Percentiles rank a stretch among this genome's conserved stretches.
phyloP scores from a whole-genome alignment of 2,888 invertebrate genomes.

The Acleris sparsana region DNA sequence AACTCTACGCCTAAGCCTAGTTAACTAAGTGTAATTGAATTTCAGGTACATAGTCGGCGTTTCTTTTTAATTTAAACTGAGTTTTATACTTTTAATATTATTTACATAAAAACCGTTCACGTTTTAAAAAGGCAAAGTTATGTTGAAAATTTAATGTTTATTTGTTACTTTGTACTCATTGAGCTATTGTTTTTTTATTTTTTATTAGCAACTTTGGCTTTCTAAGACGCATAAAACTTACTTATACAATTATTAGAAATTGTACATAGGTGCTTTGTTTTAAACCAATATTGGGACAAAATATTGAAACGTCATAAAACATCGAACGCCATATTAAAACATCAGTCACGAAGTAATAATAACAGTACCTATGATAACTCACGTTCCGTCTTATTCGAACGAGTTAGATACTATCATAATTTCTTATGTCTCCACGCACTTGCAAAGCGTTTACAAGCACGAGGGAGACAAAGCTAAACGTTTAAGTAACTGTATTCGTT shows the following conservation, averaged over 20 bases:
- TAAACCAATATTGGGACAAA: slow-evolving; percentile 39
- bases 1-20: slow-evolving; percentile 73
- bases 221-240: slow-evolving; percentile 42
- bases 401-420: too few species aligned
- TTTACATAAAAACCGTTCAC: slow-evolving; percentile 59
- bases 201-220: slow-evolving; percentile 40
- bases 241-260: slow-evolving; percentile 56
- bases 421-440: too few species aligned
- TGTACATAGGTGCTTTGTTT: slow-evolving; percentile 74
- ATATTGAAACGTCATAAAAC: slow-evolving; percentile 3
- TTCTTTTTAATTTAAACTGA: slow-evolving; percentile 61
- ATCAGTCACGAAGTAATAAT: slow-evolving; percentile 1
- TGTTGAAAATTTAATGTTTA: neutral
- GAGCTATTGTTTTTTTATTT: neutral
- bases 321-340: slow-evolving; percentile 1
- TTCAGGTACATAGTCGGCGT: slow-evolving; percentile 81
- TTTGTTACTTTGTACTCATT: neutral
- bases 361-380: neutral
- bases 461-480: too few species aligned
- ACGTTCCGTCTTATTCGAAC: neutral
- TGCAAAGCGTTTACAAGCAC: too few species aligned
- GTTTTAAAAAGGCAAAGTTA: slow-evolving; percentile 51
- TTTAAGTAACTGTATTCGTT: too few species aligned
- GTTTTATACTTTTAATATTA: slow-evolving; percentile 54
- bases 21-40: slow-evolving; percentile 79